A percentile compares a stretch with the other conserved stretches of the same genome.
Conservation (phyloP, 2,888 invertebrate genomes). For the Galeopsomyia nigrocyanea region DNA sequence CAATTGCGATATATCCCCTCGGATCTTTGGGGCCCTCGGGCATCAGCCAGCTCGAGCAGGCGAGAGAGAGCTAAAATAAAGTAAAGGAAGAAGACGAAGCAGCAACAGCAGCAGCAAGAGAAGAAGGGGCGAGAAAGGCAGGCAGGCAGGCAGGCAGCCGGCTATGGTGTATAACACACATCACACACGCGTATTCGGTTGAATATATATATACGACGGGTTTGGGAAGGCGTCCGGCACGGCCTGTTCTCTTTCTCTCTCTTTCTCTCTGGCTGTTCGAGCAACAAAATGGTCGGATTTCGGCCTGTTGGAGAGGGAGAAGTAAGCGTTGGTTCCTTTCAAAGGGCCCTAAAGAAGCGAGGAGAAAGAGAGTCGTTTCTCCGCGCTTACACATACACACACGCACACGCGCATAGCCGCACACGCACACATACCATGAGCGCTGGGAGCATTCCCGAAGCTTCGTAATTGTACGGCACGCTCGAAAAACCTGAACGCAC, state of each 20-base stretch:
- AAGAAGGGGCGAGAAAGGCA: constrained; percentile 17
- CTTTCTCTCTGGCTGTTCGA: too few species aligned
- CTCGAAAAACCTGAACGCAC: constrained; percentile 27
- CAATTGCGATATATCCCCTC: too few species aligned
- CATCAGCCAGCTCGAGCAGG: not conserved
- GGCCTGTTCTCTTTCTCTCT: not conserved
- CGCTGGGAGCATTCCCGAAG: constrained; percentile 34
- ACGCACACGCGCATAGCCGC: too few species aligned
- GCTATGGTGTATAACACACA: too few species aligned
- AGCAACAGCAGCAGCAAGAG: not conserved
- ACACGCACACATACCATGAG: too few species aligned
- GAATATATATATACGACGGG: not conserved
- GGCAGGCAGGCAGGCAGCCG: not conserved
- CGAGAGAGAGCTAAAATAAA: not conserved
- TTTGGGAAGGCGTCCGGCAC: constrained; percentile 14
- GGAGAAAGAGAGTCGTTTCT: constrained; percentile 29
- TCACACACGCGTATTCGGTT: too few species aligned
- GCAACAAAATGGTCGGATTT: too few species aligned
- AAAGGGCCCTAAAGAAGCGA: constrained; percentile 14
- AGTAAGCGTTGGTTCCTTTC: constrained; percentile 7
- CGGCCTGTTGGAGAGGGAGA: too few species aligned
- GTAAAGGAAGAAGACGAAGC: too few species aligned
- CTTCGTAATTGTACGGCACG: constrained; percentile 29
- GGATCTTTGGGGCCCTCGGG: too few species aligned
- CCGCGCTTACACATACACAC: constrained; percentile 19